These are phyloP conservation scores for Falco naumanni DNA, from an alignment of 2,797 vertebrate species.

Conservation along the genomic window DNA sequence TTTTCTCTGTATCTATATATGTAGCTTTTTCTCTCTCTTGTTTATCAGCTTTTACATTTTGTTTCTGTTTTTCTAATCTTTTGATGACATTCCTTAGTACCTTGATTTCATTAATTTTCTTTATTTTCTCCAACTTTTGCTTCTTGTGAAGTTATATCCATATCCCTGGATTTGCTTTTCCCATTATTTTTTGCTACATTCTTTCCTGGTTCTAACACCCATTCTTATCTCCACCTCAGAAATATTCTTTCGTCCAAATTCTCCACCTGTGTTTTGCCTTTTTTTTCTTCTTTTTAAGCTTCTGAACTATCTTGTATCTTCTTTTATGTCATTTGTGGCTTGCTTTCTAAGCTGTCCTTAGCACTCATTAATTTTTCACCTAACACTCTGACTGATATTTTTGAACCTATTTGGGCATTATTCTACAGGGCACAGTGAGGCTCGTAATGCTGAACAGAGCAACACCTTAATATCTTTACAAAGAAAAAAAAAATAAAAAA, in stretches of 20 bases:
- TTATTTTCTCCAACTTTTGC: background rate
- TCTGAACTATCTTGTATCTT: background rate
- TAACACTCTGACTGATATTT: background rate
- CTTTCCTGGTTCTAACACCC: background rate
- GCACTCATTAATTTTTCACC: background rate
- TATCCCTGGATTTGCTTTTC: background rate
- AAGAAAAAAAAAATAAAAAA: background rate
- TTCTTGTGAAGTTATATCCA: background rate
- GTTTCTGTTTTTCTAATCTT: background rate
- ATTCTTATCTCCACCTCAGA: background rate
- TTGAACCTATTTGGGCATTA: background rate
- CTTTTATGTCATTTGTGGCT: background rate
- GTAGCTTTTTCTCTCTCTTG: background rate
- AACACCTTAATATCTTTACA: conserved; percentile 17
- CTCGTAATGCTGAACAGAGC: background rate
- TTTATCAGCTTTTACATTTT: background rate
- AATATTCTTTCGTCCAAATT: background rate
- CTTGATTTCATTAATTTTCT: background rate
- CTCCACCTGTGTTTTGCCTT: background rate
- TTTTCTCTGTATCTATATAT: background rate
- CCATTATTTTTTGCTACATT: background rate
- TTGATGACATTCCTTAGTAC: background rate
- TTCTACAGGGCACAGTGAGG: background rate
- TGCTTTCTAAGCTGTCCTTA: background rate
- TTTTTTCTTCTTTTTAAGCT: background rate